Base-by-base conservation (phyloP, 2,797 vertebrate genomes). In the Psittacula derbiana region DNA sequence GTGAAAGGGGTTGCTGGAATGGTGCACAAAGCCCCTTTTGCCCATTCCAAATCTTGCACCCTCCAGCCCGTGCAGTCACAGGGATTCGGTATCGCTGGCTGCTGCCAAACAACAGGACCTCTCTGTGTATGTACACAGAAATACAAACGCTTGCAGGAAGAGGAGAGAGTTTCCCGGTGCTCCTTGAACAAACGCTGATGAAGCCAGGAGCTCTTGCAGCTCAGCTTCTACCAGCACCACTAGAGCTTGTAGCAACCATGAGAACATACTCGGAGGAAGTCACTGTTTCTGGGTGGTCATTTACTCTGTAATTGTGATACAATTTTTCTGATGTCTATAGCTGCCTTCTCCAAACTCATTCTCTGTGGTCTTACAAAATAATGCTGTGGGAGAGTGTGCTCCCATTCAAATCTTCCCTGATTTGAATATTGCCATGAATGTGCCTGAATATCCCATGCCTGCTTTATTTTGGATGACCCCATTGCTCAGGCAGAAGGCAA, bases 101-200 rank as follows among this genome's bases (percentile, higher is more conserved):
- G 21, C 28, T 28, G 75, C 70, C 74, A 84, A 67, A 36, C 70
- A 90, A 44, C 43, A 78, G 46, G 65, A 60, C 55, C 55, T 67
- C 61, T 53, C 65, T 72, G 70, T 86, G 69, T 91, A 57, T 84
- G 92, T 90, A 81, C 83, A 75, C 58, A 55, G 73, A 95, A 95
- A 58, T 49, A 66, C n/a, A 55, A 55, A 72, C 0, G 11, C 58
- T 55, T 69, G 61, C 70, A 65, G 73, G 73, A 90, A 85, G 67
- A 85, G 52, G 79, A 52, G 33, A 74, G 84, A 87, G 52, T 78
- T 90, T 92, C 55, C 38, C 0, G 0, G 55, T 93, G 90, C 93
- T 94, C 86, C 93, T 69, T 94, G 80, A 86, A 71, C 87, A 96
- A 95, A 94, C 27, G 86, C 18, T 4, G 16, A 89, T 25, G 88